Evolutionary conservation across 2,888 invertebrate species (phyloP).

Genomic region (Drosophila austrosaltans): DNA sequence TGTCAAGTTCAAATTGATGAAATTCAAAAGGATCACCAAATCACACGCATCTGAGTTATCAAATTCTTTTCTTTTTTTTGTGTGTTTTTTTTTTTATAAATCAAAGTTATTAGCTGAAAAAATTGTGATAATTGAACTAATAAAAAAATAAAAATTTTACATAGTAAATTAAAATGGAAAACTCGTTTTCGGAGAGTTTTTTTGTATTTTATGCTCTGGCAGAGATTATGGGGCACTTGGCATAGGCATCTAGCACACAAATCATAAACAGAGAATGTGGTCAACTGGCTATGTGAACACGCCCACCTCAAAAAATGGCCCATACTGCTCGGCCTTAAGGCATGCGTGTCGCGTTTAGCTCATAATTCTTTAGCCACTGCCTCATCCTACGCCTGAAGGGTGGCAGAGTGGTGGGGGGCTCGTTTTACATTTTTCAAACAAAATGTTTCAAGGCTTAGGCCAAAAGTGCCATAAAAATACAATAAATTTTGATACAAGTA

Average conservation of each 20-base stretch:
- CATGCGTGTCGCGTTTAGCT: conserved; percentile 71
- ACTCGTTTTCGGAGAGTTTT: background rate
- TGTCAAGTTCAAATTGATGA: conserved; percentile 67
- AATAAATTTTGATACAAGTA: conserved; percentile 62
- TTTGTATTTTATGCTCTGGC: conserved; percentile 19
- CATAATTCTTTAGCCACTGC: conserved; percentile 59
- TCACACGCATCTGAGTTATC: conserved; percentile 36
- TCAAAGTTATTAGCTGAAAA: conserved; percentile 40
- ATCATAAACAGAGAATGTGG: conserved; percentile 47
- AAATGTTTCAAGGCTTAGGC: conserved; percentile 63
- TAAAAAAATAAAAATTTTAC: conserved; percentile 39
- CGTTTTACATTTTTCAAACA: conserved; percentile 72
- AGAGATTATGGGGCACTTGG: conserved; percentile 30
- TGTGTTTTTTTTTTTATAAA: no score
- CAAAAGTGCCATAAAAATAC: conserved; percentile 73
- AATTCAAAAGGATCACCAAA: conserved; percentile 39
- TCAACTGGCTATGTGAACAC: conserved; percentile 1
- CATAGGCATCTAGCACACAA: conserved; percentile 51
- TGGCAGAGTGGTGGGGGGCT: background rate
- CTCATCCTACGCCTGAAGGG: no score
- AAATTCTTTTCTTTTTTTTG: background rate
- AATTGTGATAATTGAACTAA: conserved; percentile 74
- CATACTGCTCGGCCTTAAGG: conserved; percentile 6
- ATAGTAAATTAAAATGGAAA: conserved; percentile 1
- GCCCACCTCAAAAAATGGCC: background rate